Conservation (phyloP, 2,888 invertebrate species). For the Agriopis aurantiaria region DNA sequence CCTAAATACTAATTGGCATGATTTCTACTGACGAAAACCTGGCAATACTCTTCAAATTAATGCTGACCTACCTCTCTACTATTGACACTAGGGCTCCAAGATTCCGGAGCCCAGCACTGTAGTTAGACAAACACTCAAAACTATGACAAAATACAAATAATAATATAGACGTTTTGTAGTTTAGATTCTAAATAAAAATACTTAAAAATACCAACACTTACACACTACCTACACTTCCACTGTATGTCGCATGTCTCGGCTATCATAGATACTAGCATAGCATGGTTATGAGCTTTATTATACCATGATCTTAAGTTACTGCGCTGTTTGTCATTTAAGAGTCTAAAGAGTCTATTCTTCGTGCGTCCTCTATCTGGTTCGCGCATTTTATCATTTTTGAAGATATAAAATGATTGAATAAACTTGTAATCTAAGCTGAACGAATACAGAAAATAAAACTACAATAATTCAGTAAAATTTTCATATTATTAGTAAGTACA, state of each 20-base stretch:
- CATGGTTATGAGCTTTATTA: too few relatives aligned
- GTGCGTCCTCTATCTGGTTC: too few relatives aligned
- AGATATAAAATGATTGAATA: too few relatives aligned
- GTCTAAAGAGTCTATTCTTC: too few relatives aligned
- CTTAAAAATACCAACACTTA: slow-evolving; percentile 24
- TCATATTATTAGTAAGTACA: too few relatives aligned
- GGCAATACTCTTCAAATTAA: slow-evolving; percentile 28
- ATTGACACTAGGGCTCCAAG: slow-evolving; percentile 18
- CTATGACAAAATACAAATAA: slow-evolving; percentile 22
- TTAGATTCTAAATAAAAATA: slow-evolving; percentile 23
- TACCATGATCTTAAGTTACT: neutral
- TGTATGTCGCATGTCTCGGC: slow-evolving; percentile 12
- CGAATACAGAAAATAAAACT: too few relatives aligned
- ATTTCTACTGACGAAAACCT: slow-evolving; percentile 32
- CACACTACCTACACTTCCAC: slow-evolving; percentile 26
- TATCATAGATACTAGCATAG: slow-evolving; percentile 5
- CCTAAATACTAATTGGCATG: slow-evolving; percentile 41
- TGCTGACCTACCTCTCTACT: slow-evolving; percentile 24
- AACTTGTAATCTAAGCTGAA: too few relatives aligned
- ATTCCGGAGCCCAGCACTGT: slow-evolving; percentile 24
- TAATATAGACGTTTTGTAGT: slow-evolving; percentile 29
- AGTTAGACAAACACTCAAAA: slow-evolving; percentile 28
- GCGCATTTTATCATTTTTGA: too few relatives aligned
- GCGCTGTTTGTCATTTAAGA: too few relatives aligned
- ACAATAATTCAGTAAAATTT: too few relatives aligned